Base-by-base conservation (phyloP, 2,113 vertebrate genomes). In the Odobenus rosmarus region DNA sequence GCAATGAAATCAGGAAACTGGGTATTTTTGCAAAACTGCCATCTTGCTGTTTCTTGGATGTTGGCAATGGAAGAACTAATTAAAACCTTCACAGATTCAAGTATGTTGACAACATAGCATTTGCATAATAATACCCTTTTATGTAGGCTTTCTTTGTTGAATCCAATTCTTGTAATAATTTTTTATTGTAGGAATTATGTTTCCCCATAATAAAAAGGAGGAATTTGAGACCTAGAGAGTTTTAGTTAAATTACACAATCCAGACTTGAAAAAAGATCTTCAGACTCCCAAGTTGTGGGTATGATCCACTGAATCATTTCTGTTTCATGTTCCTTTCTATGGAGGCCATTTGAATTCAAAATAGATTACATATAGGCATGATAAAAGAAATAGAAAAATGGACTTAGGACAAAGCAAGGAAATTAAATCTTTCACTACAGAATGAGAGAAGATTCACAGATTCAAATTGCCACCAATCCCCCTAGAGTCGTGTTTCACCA, bases 21-120 rank as follows among this genome's bases (percentile, higher is more conserved):
- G 99, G 96, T 99, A 79, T 99, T 99, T 96, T 97, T 99, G 88
- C 99, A 99, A 97, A 99, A 99, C 95, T 99, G 99, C 96, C 99
- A 99, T 87, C 98, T 99, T 74, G 99, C 99, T 1, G 98, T 99
- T 23, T 99, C 99, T 79, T 99, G 99, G 99, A 99, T 99, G 99
- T 92, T 99, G 95, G 93, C 99, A 57, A 99, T 99, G 99, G 99
- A 99, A 97, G 99, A 99, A 93, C 98, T 99, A 90, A 99, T 99
- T 95, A 99, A 99, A 98, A 99, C 97, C 84, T 99, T 99, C 97
- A 98, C 98, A 15, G 99, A 99, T 72, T 98, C 99, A 95, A 99
- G 99, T 99, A 98, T 21, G 97, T 97, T 51, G 11, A 96, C n/a
- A 36, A 24, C 11, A 31, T 53, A 33, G 4, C 28, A 80, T 14